These are phyloP conservation scores for Callospermophilus lateralis DNA, from an alignment of 2,113 vertebrate genomes.

Conservation along the genomic window DNA sequence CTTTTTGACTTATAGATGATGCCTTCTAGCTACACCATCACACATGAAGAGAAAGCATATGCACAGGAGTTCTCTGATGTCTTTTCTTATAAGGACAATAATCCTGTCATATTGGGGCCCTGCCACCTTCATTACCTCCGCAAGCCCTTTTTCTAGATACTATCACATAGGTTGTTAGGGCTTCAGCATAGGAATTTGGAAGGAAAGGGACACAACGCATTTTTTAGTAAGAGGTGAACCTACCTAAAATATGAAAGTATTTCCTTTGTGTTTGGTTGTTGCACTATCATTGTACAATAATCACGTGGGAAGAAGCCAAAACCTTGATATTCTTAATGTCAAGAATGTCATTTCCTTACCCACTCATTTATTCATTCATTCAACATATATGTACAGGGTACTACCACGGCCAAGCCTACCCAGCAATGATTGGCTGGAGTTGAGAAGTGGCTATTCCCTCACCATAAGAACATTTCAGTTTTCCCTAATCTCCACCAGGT, in stretches of 20 bases:
- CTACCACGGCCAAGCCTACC: not conserved
- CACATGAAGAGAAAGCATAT: too few species aligned
- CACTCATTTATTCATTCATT: not conserved
- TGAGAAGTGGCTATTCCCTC: not conserved
- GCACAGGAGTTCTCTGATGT: not conserved
- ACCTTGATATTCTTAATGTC: not conserved
- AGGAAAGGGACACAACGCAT: not conserved
- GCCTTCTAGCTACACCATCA: not conserved
- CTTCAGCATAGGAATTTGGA: not conserved
- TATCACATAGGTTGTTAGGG: not conserved
- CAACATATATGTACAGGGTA: not conserved
- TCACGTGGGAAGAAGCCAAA: not conserved
- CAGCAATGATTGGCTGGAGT: not conserved
- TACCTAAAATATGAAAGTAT: not conserved
- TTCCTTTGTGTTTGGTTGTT: not conserved
- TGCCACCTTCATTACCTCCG: not conserved
- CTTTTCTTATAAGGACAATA: not conserved
- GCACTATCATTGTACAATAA: not conserved
- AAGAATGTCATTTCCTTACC: not conserved
- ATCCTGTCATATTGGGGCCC: fast-evolving
- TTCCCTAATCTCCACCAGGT: not conserved
- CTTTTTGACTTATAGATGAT: not conserved
- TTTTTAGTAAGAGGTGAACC: not conserved
- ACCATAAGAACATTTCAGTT: not conserved
- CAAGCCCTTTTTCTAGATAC: not conserved